Evolutionary conservation across 1,140 invertebrate species (phyloP).

Genomic region (Hesperophylax magnus): DNA sequence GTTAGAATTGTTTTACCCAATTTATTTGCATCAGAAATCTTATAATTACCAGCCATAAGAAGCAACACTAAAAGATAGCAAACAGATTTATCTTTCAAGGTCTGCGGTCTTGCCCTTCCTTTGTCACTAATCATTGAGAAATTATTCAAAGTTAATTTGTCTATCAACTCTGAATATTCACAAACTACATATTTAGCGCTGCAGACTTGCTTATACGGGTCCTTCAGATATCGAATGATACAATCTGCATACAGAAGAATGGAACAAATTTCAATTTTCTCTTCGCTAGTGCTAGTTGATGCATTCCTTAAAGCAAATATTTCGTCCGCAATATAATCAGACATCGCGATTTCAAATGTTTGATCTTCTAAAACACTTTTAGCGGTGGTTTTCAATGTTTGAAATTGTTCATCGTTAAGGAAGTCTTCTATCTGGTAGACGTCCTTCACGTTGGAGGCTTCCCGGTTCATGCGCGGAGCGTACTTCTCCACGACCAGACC

Average conservation of each 20-base stretch:
- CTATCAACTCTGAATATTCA: conserved; percentile 47
- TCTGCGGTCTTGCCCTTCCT: conserved; percentile 46
- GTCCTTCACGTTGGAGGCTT: conserved; percentile 60
- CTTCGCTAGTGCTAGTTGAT: background rate
- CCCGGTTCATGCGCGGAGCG: conserved; percentile 62
- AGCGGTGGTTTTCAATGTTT: conserved; percentile 35
- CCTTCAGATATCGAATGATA: conserved; percentile 48
- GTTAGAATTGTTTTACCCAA: conserved; percentile 32
- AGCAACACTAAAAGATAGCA: conserved; percentile 51
- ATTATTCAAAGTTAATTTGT: conserved; percentile 43
- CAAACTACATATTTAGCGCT: conserved; percentile 43
- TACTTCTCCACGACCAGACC: conserved; percentile 32
- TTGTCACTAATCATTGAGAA: conserved; percentile 52
- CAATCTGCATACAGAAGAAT: conserved; percentile 52
- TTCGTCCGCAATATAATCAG: conserved; percentile 44
- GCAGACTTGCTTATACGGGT: conserved; percentile 39
- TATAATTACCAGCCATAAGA: conserved; percentile 45
- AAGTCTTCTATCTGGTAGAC: conserved; percentile 66
- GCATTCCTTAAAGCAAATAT: conserved; percentile 25
- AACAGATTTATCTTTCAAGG: conserved; percentile 52
- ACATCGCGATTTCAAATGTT: conserved; percentile 20
- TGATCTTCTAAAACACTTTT: conserved; percentile 27
- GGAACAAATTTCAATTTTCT: conserved; percentile 35
- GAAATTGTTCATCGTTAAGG: conserved; percentile 59
- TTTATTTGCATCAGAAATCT: conserved; percentile 34